phyloP scores from a whole-genome alignment of 2,888 invertebrate genomes.

The Pseudococcus viburni region DNA sequence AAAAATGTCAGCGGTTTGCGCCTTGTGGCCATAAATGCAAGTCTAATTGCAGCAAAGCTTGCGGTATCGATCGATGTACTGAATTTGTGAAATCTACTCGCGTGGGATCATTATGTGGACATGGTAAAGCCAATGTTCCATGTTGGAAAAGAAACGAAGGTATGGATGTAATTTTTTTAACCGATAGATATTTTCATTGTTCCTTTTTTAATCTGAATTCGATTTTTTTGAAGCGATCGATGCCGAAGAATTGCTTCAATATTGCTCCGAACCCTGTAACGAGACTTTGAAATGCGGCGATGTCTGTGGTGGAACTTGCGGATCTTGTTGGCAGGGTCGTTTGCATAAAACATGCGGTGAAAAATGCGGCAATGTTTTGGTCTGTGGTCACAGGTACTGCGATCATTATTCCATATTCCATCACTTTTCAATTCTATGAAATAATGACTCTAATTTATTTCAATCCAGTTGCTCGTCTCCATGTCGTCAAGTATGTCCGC shows the following conservation, averaged over 20 bases:
- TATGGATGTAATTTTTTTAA: conserved; percentile 61
- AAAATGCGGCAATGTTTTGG: conserved; percentile 75
- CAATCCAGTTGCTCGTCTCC: conserved; percentile 74
- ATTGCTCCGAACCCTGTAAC: conserved; percentile 73
- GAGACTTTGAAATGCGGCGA: conserved; percentile 73
- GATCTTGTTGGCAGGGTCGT: conserved; percentile 75
- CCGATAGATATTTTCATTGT: not conserved
- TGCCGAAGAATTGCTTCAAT: conserved; percentile 70
- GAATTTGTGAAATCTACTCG: conserved; percentile 69
- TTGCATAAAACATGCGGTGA: conserved; percentile 76
- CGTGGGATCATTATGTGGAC: conserved; percentile 73
- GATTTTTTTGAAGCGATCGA: conserved; percentile 41
- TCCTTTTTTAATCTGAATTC: not conserved
- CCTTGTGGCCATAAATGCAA: conserved; percentile 75
- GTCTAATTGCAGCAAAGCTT: conserved; percentile 71
- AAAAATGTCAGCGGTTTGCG: conserved; percentile 73
- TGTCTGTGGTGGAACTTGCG: conserved; percentile 75
- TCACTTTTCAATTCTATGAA: not conserved
- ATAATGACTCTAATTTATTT: not conserved
- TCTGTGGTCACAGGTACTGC: conserved; percentile 77
- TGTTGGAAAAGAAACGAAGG: conserved; percentile 67
- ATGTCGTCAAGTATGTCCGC: conserved; percentile 76
- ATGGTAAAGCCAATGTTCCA: conserved; percentile 69
- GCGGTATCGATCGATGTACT: conserved; percentile 71
- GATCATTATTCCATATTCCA: not conserved